A percentile compares a stretch with the other conserved stretches of the same genome.
Conservation (phyloP, 2,888 invertebrate genomes). For the Seira sanloemensis region DNA sequence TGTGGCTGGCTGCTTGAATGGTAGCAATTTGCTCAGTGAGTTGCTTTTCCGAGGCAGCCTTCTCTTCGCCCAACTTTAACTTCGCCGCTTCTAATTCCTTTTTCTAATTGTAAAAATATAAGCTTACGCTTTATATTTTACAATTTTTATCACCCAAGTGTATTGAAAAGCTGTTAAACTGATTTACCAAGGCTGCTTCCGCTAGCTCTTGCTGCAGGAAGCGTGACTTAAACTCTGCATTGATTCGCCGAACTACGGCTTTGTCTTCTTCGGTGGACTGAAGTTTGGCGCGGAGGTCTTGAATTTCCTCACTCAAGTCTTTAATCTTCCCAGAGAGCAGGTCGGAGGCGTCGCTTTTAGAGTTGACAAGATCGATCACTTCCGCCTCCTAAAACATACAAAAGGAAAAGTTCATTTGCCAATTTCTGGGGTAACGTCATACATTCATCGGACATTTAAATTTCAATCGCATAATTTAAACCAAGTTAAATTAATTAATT, state of each 20-base stretch:
- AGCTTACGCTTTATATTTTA: constrained; percentile 4
- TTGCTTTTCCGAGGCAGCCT: constrained; percentile 6
- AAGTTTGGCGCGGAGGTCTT: constrained; percentile 42
- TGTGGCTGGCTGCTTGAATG: constrained; percentile 45
- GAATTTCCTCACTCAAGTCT: constrained; percentile 61
- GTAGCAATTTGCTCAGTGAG: constrained; percentile 46
- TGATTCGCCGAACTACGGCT: constrained; percentile 36
- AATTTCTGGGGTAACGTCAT: background rate
- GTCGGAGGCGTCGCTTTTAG: constrained; percentile 47
- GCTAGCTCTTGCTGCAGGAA: constrained; percentile 30
- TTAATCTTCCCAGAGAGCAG: constrained; percentile 56
- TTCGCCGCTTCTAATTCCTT: constrained; percentile 52
- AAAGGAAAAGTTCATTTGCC: background rate
- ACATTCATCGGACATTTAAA: too few relatives aligned
- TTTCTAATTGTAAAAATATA: constrained; percentile 43
- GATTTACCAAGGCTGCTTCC: constrained; percentile 23
- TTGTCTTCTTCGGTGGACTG: constrained; percentile 52
- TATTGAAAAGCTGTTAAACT: too few relatives aligned
- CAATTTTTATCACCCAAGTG: background rate
- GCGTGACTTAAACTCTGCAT: constrained; percentile 45
- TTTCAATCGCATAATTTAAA: too few relatives aligned
- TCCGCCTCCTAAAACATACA: constrained; percentile 47
- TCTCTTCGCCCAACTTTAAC: constrained; percentile 44
- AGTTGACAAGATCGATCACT: constrained; percentile 54
- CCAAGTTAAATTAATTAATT: too few relatives aligned